Evolutionary conservation across 2,888 invertebrate species (phyloP).

Genomic region (Plebejus argus): DNA sequence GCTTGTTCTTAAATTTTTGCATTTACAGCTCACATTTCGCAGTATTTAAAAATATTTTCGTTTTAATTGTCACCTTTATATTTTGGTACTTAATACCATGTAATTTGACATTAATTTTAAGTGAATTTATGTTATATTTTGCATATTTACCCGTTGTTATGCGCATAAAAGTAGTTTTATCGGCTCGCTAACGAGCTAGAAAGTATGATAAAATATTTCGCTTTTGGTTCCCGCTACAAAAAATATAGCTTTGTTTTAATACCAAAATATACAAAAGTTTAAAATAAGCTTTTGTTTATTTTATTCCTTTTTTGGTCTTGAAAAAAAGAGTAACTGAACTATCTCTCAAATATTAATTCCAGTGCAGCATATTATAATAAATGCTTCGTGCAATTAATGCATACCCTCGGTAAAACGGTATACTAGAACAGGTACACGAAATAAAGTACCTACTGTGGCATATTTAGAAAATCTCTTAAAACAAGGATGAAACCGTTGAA

Average conservation of each 20-base stretch:
- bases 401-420: too few relatives aligned
- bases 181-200: background rate
- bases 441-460: too few relatives aligned
- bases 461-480: too few relatives aligned
- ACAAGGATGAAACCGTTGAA: too few relatives aligned
- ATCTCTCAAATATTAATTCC: too few relatives aligned
- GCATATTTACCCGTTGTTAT: background rate
- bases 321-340: too few relatives aligned
- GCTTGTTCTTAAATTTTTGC: conserved; percentile 20
- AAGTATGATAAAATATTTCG: background rate
- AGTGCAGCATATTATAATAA: too few relatives aligned
- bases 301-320: background rate
- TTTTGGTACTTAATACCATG: conserved; percentile 16
- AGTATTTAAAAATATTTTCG: conserved; percentile 1
- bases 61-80: conserved; percentile 21
- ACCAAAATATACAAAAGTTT: background rate
- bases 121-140: background rate
- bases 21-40: conserved; percentile 13
- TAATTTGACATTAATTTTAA: conserved; percentile 1
- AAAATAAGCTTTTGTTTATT: background rate
- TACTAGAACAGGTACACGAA: too few relatives aligned
- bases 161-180: background rate
- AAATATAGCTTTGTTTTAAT: background rate
- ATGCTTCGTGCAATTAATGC: too few relatives aligned
- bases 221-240: background rate